Conservation (phyloP, 30 jellyfish, hydroid and myxozoan genomes). For the Rhopilema esculentum region DNA sequence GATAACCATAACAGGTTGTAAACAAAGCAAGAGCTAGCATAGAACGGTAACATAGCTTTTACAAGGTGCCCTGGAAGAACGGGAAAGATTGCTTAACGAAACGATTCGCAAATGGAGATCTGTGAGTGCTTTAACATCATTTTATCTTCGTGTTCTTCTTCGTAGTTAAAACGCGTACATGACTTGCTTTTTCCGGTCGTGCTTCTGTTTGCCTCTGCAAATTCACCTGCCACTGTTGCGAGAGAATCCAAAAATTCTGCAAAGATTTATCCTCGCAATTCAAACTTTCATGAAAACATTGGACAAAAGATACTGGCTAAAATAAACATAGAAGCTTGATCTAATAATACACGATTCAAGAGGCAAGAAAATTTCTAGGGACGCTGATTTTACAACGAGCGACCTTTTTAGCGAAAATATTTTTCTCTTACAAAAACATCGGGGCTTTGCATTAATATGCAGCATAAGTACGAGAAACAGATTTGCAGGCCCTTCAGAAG, state of each 20-base stretch:
- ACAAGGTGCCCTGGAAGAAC: not conserved
- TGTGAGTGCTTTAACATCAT: not conserved
- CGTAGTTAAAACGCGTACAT: not conserved
- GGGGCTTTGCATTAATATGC: not conserved
- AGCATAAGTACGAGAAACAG: not conserved
- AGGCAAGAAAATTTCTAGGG: too few relatives aligned
- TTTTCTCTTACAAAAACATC: not conserved
- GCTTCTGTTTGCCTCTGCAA: not conserved
- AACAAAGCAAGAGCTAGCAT: not conserved
- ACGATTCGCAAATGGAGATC: not conserved
- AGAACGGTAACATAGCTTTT: not conserved
- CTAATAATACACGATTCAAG: too few relatives aligned
- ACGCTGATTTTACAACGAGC: too few relatives aligned
- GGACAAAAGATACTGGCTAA: too few relatives aligned
- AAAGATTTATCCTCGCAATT: too few relatives aligned
- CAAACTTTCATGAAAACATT: too few relatives aligned
- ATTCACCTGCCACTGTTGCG: not conserved
- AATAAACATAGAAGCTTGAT: too few relatives aligned
- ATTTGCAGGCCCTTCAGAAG: not conserved
- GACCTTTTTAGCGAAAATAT: not conserved
- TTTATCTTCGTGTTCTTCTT: not conserved
- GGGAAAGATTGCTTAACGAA: not conserved
- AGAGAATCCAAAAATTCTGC: not conserved
- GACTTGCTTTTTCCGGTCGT: not conserved
- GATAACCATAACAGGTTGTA: conserved; percentile 31